A percentile compares a stretch with the other conserved stretches of the same genome.
phyloP scores from a whole-genome alignment of 2,797 vertebrate species.

The Sus cebifrons region DNA sequence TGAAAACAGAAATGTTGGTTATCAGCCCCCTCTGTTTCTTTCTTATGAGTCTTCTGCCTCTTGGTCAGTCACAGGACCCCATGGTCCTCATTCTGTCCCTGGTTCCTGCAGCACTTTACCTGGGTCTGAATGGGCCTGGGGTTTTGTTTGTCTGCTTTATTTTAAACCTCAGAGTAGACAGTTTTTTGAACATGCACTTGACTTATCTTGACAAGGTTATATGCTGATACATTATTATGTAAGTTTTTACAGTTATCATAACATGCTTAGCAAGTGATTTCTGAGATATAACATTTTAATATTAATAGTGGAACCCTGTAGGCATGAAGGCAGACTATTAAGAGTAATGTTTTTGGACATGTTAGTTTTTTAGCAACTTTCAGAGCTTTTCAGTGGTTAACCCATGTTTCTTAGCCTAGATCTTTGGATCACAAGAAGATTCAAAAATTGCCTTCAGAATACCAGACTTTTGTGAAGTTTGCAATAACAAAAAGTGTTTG shows the following conservation, averaged over 20 bases:
- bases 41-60: background rate
- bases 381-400: background rate
- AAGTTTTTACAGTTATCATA: background rate
- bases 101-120: background rate
- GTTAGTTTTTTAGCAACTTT: constrained; percentile 12
- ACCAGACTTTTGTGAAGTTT: background rate
- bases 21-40: background rate
- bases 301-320: background rate
- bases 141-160: constrained; percentile 4
- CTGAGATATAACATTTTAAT: background rate
- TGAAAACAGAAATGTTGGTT: background rate
- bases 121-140: background rate
- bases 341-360: background rate
- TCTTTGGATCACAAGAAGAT: background rate
- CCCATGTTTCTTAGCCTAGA: background rate
- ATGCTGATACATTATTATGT: background rate
- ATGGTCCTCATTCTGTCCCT: background rate
- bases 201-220: background rate
- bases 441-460: background rate
- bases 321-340: background rate
- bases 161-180: background rate
- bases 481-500: background rate
- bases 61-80: accelerated
- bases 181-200: background rate
- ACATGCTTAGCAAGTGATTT: background rate